A percentile compares a stretch with the other conserved stretches of the same genome.
phyloP scores from a whole-genome alignment of 2,888 invertebrate species.

The Branchipolynoe longqiensis region DNA sequence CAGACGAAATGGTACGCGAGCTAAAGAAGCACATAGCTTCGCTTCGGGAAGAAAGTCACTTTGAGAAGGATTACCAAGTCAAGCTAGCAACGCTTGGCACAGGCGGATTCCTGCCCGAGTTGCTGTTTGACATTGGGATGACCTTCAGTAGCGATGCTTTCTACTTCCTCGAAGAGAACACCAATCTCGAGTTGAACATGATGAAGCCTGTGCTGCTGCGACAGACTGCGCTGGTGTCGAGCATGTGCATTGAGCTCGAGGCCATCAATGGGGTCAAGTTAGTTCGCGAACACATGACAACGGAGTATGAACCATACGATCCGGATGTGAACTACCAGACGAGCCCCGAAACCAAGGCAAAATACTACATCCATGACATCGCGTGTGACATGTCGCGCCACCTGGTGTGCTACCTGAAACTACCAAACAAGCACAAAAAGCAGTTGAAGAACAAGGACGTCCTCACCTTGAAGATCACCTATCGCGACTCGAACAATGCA shows the following conservation, averaged over 20 bases:
- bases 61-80: conserved; percentile 74
- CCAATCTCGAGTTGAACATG: conserved; percentile 72
- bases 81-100: conserved; percentile 76
- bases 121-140: conserved; percentile 74
- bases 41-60: conserved; percentile 69
- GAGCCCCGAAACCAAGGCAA: conserved; percentile 18
- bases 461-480: conserved; percentile 61
- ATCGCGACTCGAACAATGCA: conserved; percentile 59
- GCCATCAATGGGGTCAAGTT: conserved; percentile 65
- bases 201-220: conserved; percentile 75
- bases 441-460: conserved; percentile 67
- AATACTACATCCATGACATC: conserved; percentile 65
- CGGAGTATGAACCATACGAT: conserved; percentile 56
- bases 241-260: conserved; percentile 69
- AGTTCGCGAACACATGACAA: conserved; percentile 43
- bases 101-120: conserved; percentile 73
- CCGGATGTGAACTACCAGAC: neutral
- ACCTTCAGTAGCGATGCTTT: conserved; percentile 77
- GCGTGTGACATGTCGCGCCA: conserved; percentile 63
- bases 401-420: conserved; percentile 60
- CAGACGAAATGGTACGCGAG: conserved; percentile 71
- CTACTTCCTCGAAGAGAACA: conserved; percentile 74
- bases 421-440: conserved; percentile 68
- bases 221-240: conserved; percentile 74
- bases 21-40: conserved; percentile 72